Conservation (phyloP, 2,113 vertebrate species). For the Actenoides hombroni region DNA sequence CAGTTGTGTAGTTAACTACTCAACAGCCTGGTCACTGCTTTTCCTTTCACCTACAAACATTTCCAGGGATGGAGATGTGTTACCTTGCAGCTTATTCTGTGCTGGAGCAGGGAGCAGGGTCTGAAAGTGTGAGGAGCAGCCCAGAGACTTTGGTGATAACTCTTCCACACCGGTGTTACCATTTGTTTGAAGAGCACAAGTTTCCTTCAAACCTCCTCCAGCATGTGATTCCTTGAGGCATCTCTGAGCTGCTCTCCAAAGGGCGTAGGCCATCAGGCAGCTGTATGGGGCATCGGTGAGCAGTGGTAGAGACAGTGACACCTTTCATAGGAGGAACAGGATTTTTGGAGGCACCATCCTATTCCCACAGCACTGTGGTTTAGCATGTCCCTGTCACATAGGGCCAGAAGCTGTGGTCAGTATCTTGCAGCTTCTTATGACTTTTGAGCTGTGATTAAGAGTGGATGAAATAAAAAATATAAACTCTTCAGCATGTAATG, state of each 20-base stretch:
- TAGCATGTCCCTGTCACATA: background rate
- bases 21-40: conserved; percentile 44
- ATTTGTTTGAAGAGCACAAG: background rate
- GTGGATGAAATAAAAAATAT: background rate
- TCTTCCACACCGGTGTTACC: background rate
- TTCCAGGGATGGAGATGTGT: background rate
- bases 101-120: background rate
- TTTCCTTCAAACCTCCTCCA: background rate
- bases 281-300: fast-evolving
- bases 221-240: background rate
- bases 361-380: fast-evolving
- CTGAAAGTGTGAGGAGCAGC: background rate
- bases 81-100: background rate
- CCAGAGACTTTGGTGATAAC: background rate
- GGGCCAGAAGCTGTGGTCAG: background rate
- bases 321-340: background rate
- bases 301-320: background rate
- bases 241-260: background rate
- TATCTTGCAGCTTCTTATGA: background rate
- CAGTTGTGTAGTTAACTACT: conserved; percentile 69
- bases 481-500: background rate
- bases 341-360: background rate
- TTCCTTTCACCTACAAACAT: background rate
- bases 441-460: background rate
- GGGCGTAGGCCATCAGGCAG: background rate